Percentiles rank a stretch among this genome's conserved stretches.
Evolutionary conservation across 1,140 invertebrate species (phyloP).

Genomic region (Drosophila repletoides): DNA sequence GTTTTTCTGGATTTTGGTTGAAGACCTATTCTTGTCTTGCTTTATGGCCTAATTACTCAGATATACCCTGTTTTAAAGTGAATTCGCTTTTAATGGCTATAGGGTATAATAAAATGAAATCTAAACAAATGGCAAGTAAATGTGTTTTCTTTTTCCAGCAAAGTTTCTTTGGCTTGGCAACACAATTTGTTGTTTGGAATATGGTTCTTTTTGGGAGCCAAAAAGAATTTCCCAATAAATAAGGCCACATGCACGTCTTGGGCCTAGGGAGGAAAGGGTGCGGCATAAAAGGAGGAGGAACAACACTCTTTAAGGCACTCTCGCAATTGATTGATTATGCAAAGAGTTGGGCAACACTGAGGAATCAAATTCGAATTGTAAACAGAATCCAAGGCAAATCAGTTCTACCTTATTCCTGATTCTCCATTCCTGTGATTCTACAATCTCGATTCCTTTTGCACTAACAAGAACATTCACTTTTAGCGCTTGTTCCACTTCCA

Average conservation of each 20-base stretch:
- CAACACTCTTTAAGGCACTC: no score
- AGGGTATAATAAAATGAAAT: slow-evolving; percentile 19
- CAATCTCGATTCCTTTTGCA: no score
- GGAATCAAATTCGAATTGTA: neutral
- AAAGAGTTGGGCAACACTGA: slow-evolving; percentile 11
- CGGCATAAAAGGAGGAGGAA: neutral
- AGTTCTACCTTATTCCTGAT: no score
- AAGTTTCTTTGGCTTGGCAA: slow-evolving; percentile 23
- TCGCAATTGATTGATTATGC: slow-evolving; percentile 35
- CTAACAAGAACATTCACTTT: no score
- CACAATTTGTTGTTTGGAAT: slow-evolving; percentile 27
- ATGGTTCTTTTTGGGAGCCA: neutral
- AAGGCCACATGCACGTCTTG: neutral
- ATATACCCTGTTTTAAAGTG: neutral
- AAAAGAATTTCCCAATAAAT: slow-evolving; percentile 20
- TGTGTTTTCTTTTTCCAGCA: slow-evolving; percentile 18
- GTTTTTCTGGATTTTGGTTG: no score
- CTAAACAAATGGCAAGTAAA: slow-evolving; percentile 27
- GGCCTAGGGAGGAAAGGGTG: neutral
- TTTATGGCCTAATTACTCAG: no score
- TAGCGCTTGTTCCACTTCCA: slow-evolving; percentile 2
- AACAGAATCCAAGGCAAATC: slow-evolving; percentile 6
- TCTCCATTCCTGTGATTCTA: no score
- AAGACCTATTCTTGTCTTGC: no score
- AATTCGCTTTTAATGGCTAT: neutral